Evolutionary conservation across 2,888 invertebrate genomes (phyloP), one percentile per base, ranked within the genome.

Genomic region (Drosophila longiperda): DNA sequence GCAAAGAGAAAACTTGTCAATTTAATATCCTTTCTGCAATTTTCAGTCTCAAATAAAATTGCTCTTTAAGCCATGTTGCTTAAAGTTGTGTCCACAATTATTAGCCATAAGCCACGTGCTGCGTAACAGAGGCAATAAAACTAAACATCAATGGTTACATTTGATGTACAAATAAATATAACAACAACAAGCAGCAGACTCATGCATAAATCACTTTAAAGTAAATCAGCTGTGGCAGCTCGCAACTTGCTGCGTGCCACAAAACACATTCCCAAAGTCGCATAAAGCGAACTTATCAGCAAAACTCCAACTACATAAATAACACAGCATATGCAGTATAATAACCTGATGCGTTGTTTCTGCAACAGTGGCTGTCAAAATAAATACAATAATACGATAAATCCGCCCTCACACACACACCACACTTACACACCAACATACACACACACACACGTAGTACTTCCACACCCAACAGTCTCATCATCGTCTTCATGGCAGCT

Each of bases 311-410:
- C 66, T 75, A 75, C 63, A 79, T 79, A 80, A 78, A 75, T 68
- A 75, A 80, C 54, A 62, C 42, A 65, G 72, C 80, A 75, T 80
- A 73, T 80, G 76, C 76, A 65, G 80, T 58, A 72, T 78, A 78
- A 78, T 78, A 78, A 76, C 60, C 80, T 66, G 68, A 78, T 69
- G 57, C 75, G 57, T 48, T 52, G 34, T 53, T 52, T 49, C 69
- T 71, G 60, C 53, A 66, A 48, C 82, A 75, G 82, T 54, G 57
- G 84, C 88, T 86, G 86, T 84, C 83, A 88, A 84, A 84, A 84
- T 88, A 86, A 88, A 84, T 83, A 88, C 78, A 83, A 87, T 83
- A 83, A 83, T 50, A 34, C 38, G 40, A 11, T 5, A 55, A 40
- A 29, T 29, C 42, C 42, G 6, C 6, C 40, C 9, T n/a, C 3